A percentile compares a stretch with the other conserved stretches of the same genome.
Evolutionary conservation across 2,113 vertebrate genomes (phyloP).

Genomic region (Bagarius yarrelli): DNA sequence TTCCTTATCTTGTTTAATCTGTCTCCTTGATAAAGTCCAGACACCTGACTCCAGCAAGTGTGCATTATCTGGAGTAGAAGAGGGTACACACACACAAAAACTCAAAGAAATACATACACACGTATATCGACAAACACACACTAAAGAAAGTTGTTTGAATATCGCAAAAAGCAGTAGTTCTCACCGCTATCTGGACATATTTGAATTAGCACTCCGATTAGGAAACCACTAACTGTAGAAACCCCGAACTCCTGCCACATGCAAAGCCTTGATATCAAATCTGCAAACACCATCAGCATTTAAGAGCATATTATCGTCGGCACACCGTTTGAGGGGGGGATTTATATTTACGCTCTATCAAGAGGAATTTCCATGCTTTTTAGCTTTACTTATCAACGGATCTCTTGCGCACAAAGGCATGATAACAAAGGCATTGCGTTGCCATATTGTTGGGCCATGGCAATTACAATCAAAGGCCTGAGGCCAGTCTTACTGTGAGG

Average conservation of each 20-base stretch:
- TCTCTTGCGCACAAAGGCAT: conserved; percentile 56
- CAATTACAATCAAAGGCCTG: conserved; percentile 55
- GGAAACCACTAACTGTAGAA: conserved; percentile 65
- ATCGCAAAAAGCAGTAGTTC: conserved; percentile 69
- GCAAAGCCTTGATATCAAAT: conserved; percentile 64
- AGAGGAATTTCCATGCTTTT: conserved; percentile 66
- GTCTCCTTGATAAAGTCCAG: conserved; percentile 81
- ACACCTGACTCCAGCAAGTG: conserved; percentile 81
- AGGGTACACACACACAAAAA: conserved; percentile 44
- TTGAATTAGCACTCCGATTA: conserved; percentile 69
- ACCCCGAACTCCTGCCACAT: conserved; percentile 65
- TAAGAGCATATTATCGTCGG: conserved; percentile 68
- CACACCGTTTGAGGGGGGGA: conserved; percentile 58
- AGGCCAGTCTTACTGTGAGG: conserved; percentile 50
- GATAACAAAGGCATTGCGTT: conserved; percentile 55
- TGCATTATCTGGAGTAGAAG: conserved; percentile 78
- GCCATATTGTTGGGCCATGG: conserved; percentile 49
- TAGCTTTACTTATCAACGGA: conserved; percentile 68
- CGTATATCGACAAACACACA: conserved; percentile 26
- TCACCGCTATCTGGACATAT: conserved; percentile 44
- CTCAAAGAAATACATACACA: conserved; percentile 62
- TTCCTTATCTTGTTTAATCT: conserved; percentile 76
- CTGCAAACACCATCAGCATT: conserved; percentile 66
- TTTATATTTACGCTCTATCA: conserved; percentile 67
- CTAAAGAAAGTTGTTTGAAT: conserved; percentile 73